Evolutionary conservation across 2,888 invertebrate genomes (phyloP), one percentile per base, ranked within the genome.

Genomic region (Hypomecis punctinalis): DNA sequence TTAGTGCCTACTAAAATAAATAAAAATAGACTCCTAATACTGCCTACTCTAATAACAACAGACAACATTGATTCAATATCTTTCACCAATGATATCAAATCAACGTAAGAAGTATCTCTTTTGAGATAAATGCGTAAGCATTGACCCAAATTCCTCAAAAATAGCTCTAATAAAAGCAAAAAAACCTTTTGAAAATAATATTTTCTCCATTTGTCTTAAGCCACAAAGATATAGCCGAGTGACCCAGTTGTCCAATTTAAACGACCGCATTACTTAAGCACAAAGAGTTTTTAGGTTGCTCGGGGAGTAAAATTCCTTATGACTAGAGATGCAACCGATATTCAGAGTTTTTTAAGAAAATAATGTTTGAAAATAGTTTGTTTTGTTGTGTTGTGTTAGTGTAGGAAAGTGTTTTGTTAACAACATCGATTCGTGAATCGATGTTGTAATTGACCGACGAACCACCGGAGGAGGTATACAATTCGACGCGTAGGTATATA

Each of bases 41-140:
- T 37, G 11, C 7, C 7, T 37, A 11, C 37, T 6, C n/a, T 49
- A 49, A n/a, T 4, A 52, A 40, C 40, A 40, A 10, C 8, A 33
- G 40, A 0, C 33, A 40, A 33, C 58, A 51, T 35, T 40, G 35
- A 61, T 78, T 81, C 79, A 82, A 84, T 85, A 85, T 85, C 80
- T 84, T 42, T 43, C 8, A 8, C 35, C 36, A 49, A 51, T 75
- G 74, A 73, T 76, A 76, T 73, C 40, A 57, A 58, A 63, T 59
- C 52, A 63, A 57, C 63, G 6, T 52, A 33, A 53, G 48, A 53
- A 53, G 47, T 48, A 66, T 52, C 13, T 36, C 45, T 10, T 61
- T 49, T 55, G 49, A 66, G 54, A 61, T 62, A 46, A 62, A 58
- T 62, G 46, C 46, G 49, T 56, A 56, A 43, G 23, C 63, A 37